Conservation (phyloP, 2,797 vertebrate genomes). For the Propithecus perrieri region DNA sequence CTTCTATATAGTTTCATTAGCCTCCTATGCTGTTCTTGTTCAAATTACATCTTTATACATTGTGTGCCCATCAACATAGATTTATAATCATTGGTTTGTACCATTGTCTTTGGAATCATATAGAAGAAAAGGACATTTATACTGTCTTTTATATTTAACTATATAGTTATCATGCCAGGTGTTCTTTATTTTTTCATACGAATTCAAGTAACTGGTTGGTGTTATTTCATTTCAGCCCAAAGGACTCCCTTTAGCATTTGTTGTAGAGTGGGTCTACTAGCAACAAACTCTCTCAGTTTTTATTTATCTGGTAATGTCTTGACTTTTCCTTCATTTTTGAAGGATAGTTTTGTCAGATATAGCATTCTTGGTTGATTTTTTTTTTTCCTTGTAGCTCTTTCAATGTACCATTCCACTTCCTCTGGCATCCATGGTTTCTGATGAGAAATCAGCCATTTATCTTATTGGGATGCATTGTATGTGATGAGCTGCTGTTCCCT, state of each 20-base stretch:
- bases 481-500: not conserved
- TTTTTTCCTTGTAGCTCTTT: not conserved
- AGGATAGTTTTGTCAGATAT: not conserved
- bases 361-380: not conserved
- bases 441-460: not conserved
- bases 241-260: not conserved
- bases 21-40: not conserved
- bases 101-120: not conserved
- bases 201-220: not conserved
- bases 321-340: not conserved
- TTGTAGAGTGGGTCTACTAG: not conserved
- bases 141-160: not conserved
- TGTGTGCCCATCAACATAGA: not conserved
- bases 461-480: not conserved
- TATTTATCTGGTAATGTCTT: not conserved
- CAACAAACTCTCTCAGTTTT: not conserved
- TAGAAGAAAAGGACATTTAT: not conserved
- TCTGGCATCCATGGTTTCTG: not conserved
- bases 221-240: not conserved
- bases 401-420: not conserved
- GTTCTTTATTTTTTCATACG: not conserved
- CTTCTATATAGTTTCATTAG: not conserved
- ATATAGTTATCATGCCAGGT: not conserved
- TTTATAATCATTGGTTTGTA: not conserved
- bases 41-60: not conserved